phyloP scores from a whole-genome alignment of 2,797 vertebrate genomes.

The Leuciscus waleckii region DNA sequence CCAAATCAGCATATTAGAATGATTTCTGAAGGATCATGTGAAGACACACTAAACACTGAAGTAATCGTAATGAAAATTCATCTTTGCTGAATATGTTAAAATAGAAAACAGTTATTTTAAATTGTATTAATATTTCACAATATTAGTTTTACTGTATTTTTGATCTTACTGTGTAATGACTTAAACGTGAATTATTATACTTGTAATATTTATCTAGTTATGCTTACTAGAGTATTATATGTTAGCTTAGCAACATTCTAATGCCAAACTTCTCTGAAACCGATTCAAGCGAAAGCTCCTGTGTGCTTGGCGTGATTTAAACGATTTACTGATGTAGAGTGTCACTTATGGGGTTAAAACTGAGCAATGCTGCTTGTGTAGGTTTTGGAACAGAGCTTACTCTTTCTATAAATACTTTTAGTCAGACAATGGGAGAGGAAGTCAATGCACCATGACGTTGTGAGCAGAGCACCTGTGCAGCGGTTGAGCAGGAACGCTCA shows the following conservation, averaged over 20 bases:
- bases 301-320: not conserved
- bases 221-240: not conserved
- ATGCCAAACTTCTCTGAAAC: not conserved
- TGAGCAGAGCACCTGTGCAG: constrained; percentile 40
- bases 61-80: not conserved
- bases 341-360: not conserved
- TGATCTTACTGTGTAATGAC: not conserved
- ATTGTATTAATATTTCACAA: not conserved
- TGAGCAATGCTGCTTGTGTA: not conserved
- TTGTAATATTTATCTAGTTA: not conserved
- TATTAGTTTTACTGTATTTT: too few relatives aligned
- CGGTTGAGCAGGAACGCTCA: not conserved
- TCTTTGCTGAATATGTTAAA: not conserved
- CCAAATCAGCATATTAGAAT: not conserved
- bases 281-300: not conserved
- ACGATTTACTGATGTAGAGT: not conserved
- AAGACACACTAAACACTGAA: not conserved
- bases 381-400: constrained; percentile 1
- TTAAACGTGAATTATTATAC: not conserved
- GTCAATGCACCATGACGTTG: constrained; percentile 8
- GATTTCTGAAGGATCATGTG: not conserved
- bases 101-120: not conserved
- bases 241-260: not conserved
- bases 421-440: constrained; percentile 4
- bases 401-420: constrained; percentile 9